Evolutionary conservation across 2,888 invertebrate species (phyloP).

Genomic region (Pseudoips prasinana): DNA sequence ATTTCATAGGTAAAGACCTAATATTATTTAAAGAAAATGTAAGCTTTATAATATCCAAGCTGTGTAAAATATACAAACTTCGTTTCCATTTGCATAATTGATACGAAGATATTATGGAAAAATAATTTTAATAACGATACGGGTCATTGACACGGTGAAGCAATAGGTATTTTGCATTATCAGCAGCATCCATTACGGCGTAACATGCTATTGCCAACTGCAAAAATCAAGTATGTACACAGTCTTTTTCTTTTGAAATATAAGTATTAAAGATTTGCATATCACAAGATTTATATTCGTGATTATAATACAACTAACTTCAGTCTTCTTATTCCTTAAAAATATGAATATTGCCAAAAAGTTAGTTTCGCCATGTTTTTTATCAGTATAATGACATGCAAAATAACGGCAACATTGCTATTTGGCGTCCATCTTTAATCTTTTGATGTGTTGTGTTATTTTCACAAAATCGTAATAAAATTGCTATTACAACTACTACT

Average conservation of each 20-base stretch:
- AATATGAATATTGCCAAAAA: no score
- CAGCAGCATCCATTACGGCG: constrained; percentile 29
- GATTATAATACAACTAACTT: no score
- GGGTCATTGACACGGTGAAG: constrained; percentile 34
- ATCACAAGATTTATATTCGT: no score
- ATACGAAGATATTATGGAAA: constrained; percentile 4
- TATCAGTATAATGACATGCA: constrained; percentile 39
- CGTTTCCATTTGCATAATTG: no score
- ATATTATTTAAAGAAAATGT: no score
- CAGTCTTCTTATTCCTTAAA: no score
- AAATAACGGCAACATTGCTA: constrained; percentile 65
- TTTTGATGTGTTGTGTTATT: constrained; percentile 78
- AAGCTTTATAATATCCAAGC: no score
- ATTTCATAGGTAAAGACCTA: no score
- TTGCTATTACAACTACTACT: constrained; percentile 32
- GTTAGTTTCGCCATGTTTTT: constrained; percentile 21
- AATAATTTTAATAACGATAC: constrained; percentile 25
- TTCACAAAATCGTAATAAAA: constrained; percentile 57
- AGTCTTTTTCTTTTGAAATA: no score
- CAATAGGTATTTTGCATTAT: constrained; percentile 38
- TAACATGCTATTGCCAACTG: constrained; percentile 20
- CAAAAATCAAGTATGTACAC: constrained; percentile 20
- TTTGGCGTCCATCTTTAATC: constrained; percentile 80
- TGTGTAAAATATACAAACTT: no score
- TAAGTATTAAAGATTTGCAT: no score